Conservation (phyloP, 2,888 invertebrate genomes). For the Synanthedon vespiformis region DNA sequence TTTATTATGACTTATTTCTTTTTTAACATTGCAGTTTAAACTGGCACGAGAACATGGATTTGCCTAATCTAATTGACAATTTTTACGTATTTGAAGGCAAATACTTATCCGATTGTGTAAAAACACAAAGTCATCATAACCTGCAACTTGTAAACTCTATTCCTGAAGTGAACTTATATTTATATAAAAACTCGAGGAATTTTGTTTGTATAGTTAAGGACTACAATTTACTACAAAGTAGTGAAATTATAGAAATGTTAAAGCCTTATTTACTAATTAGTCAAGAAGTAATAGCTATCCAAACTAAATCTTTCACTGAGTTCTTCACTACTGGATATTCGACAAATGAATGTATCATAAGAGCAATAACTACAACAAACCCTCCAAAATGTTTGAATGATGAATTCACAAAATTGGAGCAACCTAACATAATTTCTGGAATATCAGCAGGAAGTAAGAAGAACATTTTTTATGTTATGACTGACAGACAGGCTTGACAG, state of each 20-base stretch:
- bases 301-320: conserved; percentile 48
- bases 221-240: conserved; percentile 43
- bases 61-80: conserved; percentile 27
- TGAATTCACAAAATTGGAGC: conserved; percentile 43
- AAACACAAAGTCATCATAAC: conserved; percentile 17
- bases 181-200: conserved; percentile 31
- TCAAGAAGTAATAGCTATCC: conserved; percentile 35
- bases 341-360: conserved; percentile 30
- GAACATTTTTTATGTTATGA: background rate
- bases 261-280: conserved; percentile 31
- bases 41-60: conserved; percentile 24
- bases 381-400: conserved; percentile 13
- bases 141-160: conserved; percentile 33
- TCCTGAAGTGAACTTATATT: conserved; percentile 30
- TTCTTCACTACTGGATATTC: conserved; percentile 31
- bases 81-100: conserved; percentile 52
- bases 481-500: too few species aligned
- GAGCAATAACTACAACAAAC: conserved; percentile 30
- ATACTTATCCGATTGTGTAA: conserved; percentile 39
- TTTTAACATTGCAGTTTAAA: conserved; percentile 31
- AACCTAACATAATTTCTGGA: conserved; percentile 61
- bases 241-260: conserved; percentile 45
- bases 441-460: conserved; percentile 56
- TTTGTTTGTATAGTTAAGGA: conserved; percentile 46
- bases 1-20: conserved; percentile 4